Base-by-base conservation (phyloP, 2,888 invertebrate genomes). In the Sisyra nigra region DNA sequence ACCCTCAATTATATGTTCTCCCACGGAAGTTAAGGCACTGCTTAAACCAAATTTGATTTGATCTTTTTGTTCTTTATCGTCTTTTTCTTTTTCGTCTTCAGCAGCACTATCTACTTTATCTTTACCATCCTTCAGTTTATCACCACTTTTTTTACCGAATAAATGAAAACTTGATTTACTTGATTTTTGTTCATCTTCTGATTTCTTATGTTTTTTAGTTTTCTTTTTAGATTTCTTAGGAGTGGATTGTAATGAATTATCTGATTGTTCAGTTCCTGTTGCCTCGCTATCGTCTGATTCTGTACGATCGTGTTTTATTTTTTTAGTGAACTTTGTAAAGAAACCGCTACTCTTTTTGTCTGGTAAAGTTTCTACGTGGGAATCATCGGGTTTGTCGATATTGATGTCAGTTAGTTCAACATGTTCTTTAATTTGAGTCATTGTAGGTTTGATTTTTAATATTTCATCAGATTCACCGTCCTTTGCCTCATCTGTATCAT, bases 401-500 rank as follows among this genome's bases (percentile, higher is more conserved):
- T 31, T 19, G 32, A n/a, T 41, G 38, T 31, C 31, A 9, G 37
- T 37, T 33, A 41, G 10, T 43, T 35, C 29, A 18, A 42, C 19
- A 41, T 45, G 42, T n/a, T 46, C 42, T 3, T 40, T 37, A 9
- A 40, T 17, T 17, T 47, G 35, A 24, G 45, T 42, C 36, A 44
- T 44, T 48, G 48, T 40, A 17, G 44, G 11, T 40, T 49, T 44
- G 6, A 48, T 40, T 14, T 46, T 44, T 45, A 46, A 44, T 13
- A 40, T 37, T n/a, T 47, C 45, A 41, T 49, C 44, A 30, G 47
- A 47, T 15, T 46, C 46, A 32, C 44, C 42, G n/a, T 46, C 44
- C n/a, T 48, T 47, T 36, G 44, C 40, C 10, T 49, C 46, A 32
- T 52, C 52, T 17, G 53, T 47, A 10, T 41, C 45, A 30, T 44